A percentile compares a stretch with the other conserved stretches of the same genome.
phyloP scores from a whole-genome alignment of 2,797 vertebrate species.

The Chelon auratus region DNA sequence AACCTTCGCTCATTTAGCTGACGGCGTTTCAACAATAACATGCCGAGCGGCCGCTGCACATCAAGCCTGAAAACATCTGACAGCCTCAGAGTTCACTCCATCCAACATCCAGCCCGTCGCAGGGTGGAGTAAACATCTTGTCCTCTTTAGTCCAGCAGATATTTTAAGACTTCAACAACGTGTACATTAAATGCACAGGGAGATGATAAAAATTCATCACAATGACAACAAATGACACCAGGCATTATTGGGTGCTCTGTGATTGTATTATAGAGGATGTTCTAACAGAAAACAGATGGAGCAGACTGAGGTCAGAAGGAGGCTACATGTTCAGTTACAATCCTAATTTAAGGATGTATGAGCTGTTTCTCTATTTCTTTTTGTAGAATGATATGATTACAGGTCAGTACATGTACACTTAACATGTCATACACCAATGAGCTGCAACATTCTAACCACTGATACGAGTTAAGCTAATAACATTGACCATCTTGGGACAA shows the following conservation, averaged over 20 bases:
- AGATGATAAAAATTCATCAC: conserved; percentile 18
- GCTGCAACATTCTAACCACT: too few relatives aligned
- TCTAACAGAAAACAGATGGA: conserved; percentile 41
- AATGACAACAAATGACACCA: conserved; percentile 19
- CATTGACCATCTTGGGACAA: too few relatives aligned
- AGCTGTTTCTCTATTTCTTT: too few relatives aligned
- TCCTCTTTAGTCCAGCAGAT: conserved; percentile 4
- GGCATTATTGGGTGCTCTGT: conserved; percentile 14
- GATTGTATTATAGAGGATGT: conserved; percentile 9
- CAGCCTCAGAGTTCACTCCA: conserved; percentile 11
- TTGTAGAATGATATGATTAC: too few relatives aligned
- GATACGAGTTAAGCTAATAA: too few relatives aligned
- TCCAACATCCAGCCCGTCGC: conserved; percentile 17
- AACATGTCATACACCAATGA: too few relatives aligned
- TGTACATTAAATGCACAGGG: background rate
- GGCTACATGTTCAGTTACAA: background rate
- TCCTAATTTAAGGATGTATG: background rate
- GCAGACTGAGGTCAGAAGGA: background rate
- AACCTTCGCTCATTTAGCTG: conserved; percentile 42
- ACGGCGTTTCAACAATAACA: conserved; percentile 64
- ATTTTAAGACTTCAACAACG: too few relatives aligned
- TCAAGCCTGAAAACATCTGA: conserved; percentile 45
- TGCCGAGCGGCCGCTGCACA: conserved; percentile 25
- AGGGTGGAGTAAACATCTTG: background rate
- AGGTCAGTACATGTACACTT: too few relatives aligned